Evolutionary conservation across 2,888 invertebrate genomes (phyloP).

Genomic region (Rapana venosa): DNA sequence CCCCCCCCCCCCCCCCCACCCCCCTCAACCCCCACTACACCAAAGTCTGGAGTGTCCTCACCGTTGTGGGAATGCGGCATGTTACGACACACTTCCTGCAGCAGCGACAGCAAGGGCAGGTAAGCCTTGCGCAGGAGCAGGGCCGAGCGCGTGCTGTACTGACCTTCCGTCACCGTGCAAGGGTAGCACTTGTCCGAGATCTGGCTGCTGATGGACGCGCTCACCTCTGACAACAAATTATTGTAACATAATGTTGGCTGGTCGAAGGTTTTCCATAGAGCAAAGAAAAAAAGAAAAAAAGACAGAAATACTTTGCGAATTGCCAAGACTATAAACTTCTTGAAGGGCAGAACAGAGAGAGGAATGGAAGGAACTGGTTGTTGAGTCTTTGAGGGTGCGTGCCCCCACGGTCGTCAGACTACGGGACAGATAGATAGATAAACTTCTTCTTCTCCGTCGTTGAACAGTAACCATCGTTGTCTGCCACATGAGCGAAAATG

Average conservation of each 20-base stretch:
- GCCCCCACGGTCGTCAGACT: too few relatives aligned
- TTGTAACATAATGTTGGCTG: neutral
- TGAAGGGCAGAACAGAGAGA: neutral
- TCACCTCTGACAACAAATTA: conserved; percentile 59
- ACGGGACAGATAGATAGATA: too few relatives aligned
- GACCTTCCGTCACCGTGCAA: conserved; percentile 67
- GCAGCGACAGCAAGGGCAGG: conserved; percentile 69
- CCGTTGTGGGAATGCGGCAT: conserved; percentile 55
- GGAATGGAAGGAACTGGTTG: too few relatives aligned
- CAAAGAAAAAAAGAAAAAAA: neutral
- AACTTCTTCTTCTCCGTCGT: too few relatives aligned
- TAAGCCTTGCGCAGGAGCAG: conserved; percentile 71
- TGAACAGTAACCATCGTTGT: too few relatives aligned
- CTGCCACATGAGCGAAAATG: too few relatives aligned
- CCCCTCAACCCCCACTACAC: too few relatives aligned
- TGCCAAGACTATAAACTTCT: neutral
- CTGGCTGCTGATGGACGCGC: conserved; percentile 66
- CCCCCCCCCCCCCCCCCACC: too few relatives aligned
- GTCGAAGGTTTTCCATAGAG: neutral
- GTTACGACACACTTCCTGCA: conserved; percentile 63
- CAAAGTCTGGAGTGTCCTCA: neutral
- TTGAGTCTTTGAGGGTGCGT: too few relatives aligned
- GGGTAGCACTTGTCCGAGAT: conserved; percentile 74
- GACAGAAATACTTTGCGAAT: neutral
- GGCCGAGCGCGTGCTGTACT: conserved; percentile 73